Conservation (phyloP, 2,888 invertebrate species). For the Clanis bilineata region DNA sequence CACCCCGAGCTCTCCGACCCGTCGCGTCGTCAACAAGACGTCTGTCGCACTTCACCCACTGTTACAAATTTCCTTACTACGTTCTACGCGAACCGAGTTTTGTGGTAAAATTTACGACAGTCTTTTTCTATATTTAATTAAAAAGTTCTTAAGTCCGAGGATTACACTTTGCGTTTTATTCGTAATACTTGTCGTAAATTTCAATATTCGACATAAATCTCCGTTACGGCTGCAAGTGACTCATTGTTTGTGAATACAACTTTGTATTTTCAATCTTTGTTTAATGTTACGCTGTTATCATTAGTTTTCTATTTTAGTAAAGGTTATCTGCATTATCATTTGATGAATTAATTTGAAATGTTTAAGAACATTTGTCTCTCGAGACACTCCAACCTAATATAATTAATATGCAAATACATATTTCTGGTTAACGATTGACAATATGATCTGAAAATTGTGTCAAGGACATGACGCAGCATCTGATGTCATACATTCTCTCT, state of each 20-base stretch:
- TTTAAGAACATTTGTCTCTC: too few species aligned
- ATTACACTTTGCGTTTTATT: conserved; percentile 43
- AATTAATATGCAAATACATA: neutral
- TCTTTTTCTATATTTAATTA: conserved; percentile 51
- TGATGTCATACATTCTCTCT: conserved; percentile 11
- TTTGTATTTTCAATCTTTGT: neutral
- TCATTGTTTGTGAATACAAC: neutral
- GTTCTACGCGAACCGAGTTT: conserved; percentile 35
- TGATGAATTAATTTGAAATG: neutral
- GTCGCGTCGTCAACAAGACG: neutral
- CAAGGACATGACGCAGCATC: conserved; percentile 3
- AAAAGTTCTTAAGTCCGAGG: conserved; percentile 50
- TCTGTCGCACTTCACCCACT: neutral
- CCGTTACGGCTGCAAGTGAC: conserved; percentile 1
- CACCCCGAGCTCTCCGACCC: neutral
- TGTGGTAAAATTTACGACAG: conserved; percentile 47
- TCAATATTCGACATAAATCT: conserved; percentile 29
- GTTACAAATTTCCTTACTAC: conserved; percentile 29
- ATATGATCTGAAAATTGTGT: conserved; percentile 8
- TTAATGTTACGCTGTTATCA: neutral
- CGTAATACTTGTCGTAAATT: conserved; percentile 40
- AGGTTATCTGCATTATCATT: neutral
- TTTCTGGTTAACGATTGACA: conserved; percentile 18
- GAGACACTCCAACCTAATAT: neutral
- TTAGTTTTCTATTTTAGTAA: neutral